A percentile compares a stretch with the other conserved stretches of the same genome.
These are phyloP conservation scores for Cheiracanthium punctorium DNA, from an alignment of 2,888 invertebrate genomes.

Conservation along the genomic window DNA sequence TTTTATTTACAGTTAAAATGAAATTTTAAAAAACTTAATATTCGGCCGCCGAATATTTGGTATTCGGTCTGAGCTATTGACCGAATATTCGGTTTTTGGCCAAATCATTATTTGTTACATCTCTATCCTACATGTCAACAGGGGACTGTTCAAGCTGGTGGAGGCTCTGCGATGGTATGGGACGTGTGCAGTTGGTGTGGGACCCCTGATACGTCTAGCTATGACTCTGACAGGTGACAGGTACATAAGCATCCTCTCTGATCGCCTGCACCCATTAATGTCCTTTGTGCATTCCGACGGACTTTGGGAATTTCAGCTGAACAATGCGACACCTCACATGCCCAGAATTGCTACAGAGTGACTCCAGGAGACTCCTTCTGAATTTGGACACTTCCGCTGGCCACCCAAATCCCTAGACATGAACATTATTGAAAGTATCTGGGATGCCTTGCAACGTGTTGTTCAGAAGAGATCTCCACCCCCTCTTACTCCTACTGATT, in stretches of 20 bases:
- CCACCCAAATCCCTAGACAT: background rate
- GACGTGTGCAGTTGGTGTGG: background rate
- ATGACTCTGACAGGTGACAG: slow-evolving; percentile 14
- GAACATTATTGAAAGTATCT: background rate
- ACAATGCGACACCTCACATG: background rate
- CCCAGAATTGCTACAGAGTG: background rate
- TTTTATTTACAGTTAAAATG: too few relatives aligned
- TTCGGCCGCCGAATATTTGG: too few relatives aligned
- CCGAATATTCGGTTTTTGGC: too few relatives aligned
- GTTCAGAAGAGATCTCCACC: background rate
- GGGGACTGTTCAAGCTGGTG: slow-evolving; percentile 12
- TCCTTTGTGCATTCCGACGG: slow-evolving; percentile 21
- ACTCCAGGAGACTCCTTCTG: background rate
- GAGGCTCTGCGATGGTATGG: background rate
- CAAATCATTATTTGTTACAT: too few relatives aligned
- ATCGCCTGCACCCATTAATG: slow-evolving; percentile 23
- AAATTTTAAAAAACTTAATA: too few relatives aligned
- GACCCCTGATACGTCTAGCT: background rate
- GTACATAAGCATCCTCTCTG: slow-evolving; percentile 6
- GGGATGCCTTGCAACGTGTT: slow-evolving; percentile 13
- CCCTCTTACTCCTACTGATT: background rate
- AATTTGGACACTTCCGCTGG: background rate
- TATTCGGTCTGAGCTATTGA: too few relatives aligned
- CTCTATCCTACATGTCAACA: background rate
- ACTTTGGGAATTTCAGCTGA: slow-evolving; percentile 11